Percentiles rank a stretch among this genome's conserved stretches.
Conservation (phyloP, 2,113 vertebrate species). For the Erinaceus europaeus region DNA sequence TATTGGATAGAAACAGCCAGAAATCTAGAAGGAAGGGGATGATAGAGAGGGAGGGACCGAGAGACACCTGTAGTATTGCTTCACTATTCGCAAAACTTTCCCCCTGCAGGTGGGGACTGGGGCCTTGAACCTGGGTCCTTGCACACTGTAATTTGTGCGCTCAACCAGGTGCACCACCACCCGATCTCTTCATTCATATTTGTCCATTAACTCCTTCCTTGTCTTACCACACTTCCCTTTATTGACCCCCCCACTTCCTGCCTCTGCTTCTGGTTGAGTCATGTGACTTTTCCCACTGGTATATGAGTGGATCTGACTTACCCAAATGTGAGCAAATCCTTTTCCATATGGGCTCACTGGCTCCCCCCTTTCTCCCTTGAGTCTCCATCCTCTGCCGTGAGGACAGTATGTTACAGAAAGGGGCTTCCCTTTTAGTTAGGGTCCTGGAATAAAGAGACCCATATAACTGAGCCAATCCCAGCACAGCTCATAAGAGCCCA, state of each 20-base stretch:
- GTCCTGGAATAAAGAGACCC: not conserved
- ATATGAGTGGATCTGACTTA: not conserved
- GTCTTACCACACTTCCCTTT: not conserved
- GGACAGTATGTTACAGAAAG: not conserved
- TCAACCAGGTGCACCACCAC: no score
- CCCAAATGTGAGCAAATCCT: not conserved
- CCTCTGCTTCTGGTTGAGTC: not conserved
- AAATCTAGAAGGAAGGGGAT: no score
- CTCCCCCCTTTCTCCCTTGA: constrained; percentile 6
- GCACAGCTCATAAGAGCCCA: not conserved
- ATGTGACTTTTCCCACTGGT: not conserved
- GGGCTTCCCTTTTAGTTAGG: not conserved
- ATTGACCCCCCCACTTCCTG: not conserved
- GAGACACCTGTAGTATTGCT: no score
- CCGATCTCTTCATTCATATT: no score
- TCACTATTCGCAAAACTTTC: no score
- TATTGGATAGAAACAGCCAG: no score
- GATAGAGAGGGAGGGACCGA: no score
- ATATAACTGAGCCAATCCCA: not conserved
- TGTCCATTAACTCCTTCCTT: no score
- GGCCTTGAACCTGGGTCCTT: no score
- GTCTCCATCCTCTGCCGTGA: not conserved
- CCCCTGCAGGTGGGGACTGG: no score
- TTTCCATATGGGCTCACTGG: not conserved
- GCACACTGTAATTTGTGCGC: no score